Evolutionary conservation across 2,888 invertebrate genomes (phyloP).

Genomic region (Nemapogon koenigi): DNA sequence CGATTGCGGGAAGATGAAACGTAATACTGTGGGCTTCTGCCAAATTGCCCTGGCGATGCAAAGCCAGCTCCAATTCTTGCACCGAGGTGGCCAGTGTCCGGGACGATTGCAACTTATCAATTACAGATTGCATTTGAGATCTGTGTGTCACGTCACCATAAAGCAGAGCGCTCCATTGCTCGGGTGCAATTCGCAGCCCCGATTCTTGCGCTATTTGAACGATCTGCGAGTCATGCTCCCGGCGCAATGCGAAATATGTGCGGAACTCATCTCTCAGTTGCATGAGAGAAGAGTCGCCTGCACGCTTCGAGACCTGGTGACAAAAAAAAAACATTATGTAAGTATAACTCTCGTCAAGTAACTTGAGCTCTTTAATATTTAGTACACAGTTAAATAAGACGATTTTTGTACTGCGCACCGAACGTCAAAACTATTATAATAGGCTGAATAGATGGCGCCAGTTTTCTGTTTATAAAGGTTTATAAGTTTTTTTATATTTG

Average conservation of each 20-base stretch:
- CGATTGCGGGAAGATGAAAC: too few species aligned
- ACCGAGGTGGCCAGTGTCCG: conserved; percentile 91
- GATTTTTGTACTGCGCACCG: too few species aligned
- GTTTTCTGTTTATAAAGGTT: too few species aligned
- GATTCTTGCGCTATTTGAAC: conserved; percentile 98
- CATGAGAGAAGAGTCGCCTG: conserved; percentile 97
- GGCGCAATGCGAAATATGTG: conserved; percentile 88
- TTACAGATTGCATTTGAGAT: conserved; percentile 70
- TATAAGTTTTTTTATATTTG: too few species aligned
- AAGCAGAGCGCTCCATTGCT: conserved; percentile 96
- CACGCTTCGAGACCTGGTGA: conserved; percentile 96
- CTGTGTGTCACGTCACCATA: conserved; percentile 96
- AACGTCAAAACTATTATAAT: too few species aligned
- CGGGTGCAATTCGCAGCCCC: conserved; percentile 94
- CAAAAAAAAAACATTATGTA: too few species aligned
- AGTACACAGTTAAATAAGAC: too few species aligned
- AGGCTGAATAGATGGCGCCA: too few species aligned
- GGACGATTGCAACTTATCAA: conserved; percentile 91
- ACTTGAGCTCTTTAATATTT: too few species aligned
- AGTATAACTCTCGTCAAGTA: too few species aligned
- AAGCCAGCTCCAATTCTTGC: conserved; percentile 87
- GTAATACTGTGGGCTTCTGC: too few species aligned
- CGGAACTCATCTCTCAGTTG: conserved; percentile 96
- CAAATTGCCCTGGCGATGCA: conserved; percentile 91
- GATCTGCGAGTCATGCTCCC: conserved; percentile 98